Evolutionary conservation across 2,888 invertebrate genomes (phyloP).

Genomic region (Metopia argyrocephala): DNA sequence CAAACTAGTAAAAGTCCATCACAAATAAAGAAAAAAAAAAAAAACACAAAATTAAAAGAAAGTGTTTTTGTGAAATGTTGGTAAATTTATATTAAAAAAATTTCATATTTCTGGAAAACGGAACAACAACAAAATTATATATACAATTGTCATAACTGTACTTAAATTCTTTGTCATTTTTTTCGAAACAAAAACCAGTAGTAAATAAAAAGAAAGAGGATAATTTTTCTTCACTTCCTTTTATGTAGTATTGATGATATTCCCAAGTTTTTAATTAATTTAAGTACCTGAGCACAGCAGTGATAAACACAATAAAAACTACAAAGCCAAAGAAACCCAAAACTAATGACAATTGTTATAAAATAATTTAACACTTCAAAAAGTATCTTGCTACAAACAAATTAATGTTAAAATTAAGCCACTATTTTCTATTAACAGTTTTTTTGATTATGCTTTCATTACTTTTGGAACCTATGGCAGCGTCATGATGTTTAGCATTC

Average conservation of each 20-base stretch:
- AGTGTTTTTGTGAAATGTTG: slow-evolving; percentile 41
- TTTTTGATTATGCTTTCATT: too few species aligned
- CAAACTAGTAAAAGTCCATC: not conserved
- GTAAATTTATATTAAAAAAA: slow-evolving; percentile 29
- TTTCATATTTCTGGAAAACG: not conserved
- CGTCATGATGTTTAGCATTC: too few species aligned
- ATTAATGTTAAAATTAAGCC: too few species aligned
- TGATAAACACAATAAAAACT: slow-evolving; percentile 2
- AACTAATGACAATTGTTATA: not conserved
- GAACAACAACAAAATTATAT: too few species aligned
- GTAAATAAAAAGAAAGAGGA: not conserved
- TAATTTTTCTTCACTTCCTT: slow-evolving; percentile 16
- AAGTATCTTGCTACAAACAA: too few species aligned
- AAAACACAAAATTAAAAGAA: slow-evolving; percentile 19
- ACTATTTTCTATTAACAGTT: too few species aligned
- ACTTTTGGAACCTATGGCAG: too few species aligned
- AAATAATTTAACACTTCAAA: too few species aligned
- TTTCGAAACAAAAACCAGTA: not conserved
- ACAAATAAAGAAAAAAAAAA: not conserved
- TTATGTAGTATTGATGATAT: slow-evolving; percentile 32
- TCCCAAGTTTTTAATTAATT: slow-evolving; percentile 59
- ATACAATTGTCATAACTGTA: too few species aligned
- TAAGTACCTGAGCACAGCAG: slow-evolving; percentile 43
- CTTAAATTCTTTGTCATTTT: too few species aligned
- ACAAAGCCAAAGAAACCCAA: not conserved